Evolutionary conservation across 2,797 vertebrate genomes (phyloP).

Genomic region (Pogonophryne albipinna): DNA sequence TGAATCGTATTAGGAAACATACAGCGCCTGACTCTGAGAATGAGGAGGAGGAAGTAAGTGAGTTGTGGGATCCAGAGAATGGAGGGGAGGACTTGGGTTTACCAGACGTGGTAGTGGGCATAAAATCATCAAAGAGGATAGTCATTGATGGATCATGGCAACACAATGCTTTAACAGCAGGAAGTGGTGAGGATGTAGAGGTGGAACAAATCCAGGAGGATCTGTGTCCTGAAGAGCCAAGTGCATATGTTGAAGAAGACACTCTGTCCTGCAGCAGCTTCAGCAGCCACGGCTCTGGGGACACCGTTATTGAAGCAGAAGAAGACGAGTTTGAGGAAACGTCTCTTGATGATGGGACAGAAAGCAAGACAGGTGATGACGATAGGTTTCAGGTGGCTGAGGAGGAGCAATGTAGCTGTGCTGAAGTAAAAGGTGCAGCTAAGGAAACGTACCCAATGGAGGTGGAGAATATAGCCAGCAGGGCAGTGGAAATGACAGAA

Average conservation of each 20-base stretch:
- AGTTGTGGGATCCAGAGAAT: conserved; percentile 77
- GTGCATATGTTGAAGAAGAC: conserved; percentile 66
- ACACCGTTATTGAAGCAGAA: conserved; percentile 74
- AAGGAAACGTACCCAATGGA: conserved; percentile 9
- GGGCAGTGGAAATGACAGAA: conserved; percentile 13
- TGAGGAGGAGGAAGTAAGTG: conserved; percentile 85
- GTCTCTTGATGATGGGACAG: neutral
- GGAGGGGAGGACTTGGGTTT: conserved; percentile 15
- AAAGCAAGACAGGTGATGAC: conserved; percentile 13
- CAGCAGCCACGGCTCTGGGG: conserved; percentile 77
- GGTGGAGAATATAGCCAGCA: neutral
- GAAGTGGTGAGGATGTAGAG: conserved; percentile 1
- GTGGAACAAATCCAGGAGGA: conserved; percentile 22
- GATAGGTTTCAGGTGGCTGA: conserved; percentile 1
- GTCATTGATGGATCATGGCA: conserved; percentile 27
- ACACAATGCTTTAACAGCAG: conserved; percentile 24
- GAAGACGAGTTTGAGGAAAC: conserved; percentile 43
- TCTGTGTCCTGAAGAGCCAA: conserved; percentile 21
- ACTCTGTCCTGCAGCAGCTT: conserved; percentile 78
- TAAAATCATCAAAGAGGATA: neutral
- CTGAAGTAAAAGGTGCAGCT: conserved; percentile 22
- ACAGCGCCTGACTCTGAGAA: conserved; percentile 95
- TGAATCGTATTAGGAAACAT: conserved; percentile 92
- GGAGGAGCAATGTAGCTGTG: conserved; percentile 26
- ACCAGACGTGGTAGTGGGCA: conserved; percentile 17